Base-by-base conservation (phyloP, 2,797 vertebrate species). In the Scarus forsteni region DNA sequence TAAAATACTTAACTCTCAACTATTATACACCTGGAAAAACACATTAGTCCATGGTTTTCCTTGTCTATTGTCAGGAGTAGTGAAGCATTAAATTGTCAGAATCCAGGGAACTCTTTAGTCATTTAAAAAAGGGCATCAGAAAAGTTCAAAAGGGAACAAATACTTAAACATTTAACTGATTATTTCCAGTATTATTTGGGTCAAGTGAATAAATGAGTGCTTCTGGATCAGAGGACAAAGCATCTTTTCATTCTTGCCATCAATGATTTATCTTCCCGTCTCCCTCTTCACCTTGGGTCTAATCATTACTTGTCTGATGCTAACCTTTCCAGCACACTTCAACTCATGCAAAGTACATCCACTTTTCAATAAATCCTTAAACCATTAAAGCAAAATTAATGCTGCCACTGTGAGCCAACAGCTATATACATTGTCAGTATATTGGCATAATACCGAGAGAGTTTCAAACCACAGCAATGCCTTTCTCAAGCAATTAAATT, bases 331-430 rank as follows among this genome's bases (percentile, higher is more conserved):
- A 35, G 45, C 51, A 68, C 63, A 72, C 53, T 40, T 42, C 27
- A 75, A 39, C 43, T 70, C 34, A 73, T n/a, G 27, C 59, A 75
- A 75, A 60, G 19, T 16, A 53, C 66, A 27, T 66, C 65, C 18
- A 7, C 60, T 71, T 72, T 79, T 56, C 38, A 76, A 79, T 70
- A 84, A 64, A 84, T 81, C 62, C 58, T 46, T 11, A 67, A 79
- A 72, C 53, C 66, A 81, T 84, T 83, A 71, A 14, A 86, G 40
- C 38, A 69, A 74, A 87, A 86, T 78, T 0, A 75, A 79, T 60
- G 52, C 6, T 53, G 63, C 27, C 48, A 53, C 39, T 65, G 43
- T 43, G 60, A 76, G 66, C 54, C 49, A 80, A 68, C 11, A 50
- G 53, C 34, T 5, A 18, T 14, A 53, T 74, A 64, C 38, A 55